Evolutionary conservation across 2,888 invertebrate genomes (phyloP), one percentile per base, ranked within the genome.

Genomic region (Cremastinae sp.): DNA sequence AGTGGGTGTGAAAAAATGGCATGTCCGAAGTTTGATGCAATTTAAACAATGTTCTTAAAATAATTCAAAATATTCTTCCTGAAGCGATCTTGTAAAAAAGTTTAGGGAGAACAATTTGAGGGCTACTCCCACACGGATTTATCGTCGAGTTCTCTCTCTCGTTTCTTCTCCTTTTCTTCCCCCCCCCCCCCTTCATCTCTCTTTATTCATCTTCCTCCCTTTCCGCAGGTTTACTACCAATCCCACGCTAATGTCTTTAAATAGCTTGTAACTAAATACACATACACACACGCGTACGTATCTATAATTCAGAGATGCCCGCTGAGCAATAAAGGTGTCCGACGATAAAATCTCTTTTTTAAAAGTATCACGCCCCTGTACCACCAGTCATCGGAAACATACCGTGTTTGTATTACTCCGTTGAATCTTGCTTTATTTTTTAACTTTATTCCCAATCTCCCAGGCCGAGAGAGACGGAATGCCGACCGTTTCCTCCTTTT

Each of bases 171-270:
- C 28, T 49, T 22, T 55, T 1, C n/a, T n/a, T 53, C 20, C 35
- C 41, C 18, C 12, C 16, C 28, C 7, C 41, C 16, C 39, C 8
- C 35, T 12, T 62, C 2, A 3, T 28, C 28, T 28, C 28, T 28
- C 28, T 28, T 28, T 28, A 28, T 56, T 56, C 22, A 8, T 75
- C 64, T 70, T 65, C 20, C 55, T 53, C 28, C 28, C 53, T 56
- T 61, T 62, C 39, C 28, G 14, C 62, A 37, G 72, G 16, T 70
- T 70, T 69, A 79, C 77, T 73, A 58, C 75, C 74, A 77, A 79
- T 79, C 79, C 77, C 79, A 79, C 77, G 79, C 79, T 78, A 79
- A 79, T 79, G 72, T 69, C 70, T 47, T 72, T 62, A 72, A 77
- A 77, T 74, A 65, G 77, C 61, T 74, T 79, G 64, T 77, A 76